phyloP scores from a whole-genome alignment of 2,113 vertebrate genomes.

The Calidris pugnax region DNA sequence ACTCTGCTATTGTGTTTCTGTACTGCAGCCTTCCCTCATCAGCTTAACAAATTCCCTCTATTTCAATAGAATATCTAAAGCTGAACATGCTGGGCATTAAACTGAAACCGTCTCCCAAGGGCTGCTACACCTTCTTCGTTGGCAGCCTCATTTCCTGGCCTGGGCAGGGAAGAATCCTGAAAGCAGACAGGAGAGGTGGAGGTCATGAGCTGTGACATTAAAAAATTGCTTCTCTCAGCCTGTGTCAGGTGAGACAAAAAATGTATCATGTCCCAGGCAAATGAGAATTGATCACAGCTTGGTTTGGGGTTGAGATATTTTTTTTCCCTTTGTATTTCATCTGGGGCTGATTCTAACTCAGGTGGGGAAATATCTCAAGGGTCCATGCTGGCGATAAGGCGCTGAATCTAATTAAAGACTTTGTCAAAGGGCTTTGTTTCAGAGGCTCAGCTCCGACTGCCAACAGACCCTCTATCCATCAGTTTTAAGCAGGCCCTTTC shows the following conservation, averaged over 20 bases:
- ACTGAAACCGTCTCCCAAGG: conserved; percentile 27
- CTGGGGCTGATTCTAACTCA: neutral
- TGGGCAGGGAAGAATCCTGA: neutral
- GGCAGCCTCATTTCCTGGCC: neutral
- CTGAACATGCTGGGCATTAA: conserved; percentile 51
- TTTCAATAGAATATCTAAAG: conserved; percentile 57
- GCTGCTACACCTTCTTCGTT: neutral
- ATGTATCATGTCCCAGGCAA: neutral
- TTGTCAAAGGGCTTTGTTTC: conserved; percentile 37
- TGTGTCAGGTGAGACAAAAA: conserved; percentile 44
- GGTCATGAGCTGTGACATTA: conserved; percentile 58
- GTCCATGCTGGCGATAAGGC: neutral
- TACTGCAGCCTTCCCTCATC: conserved; percentile 67
- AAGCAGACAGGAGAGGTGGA: neutral
- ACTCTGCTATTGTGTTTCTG: conserved; percentile 66
- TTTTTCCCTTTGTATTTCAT: neutral
- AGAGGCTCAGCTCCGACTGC: neutral
- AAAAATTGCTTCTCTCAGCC: conserved; percentile 39
- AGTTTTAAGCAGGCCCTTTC: neutral
- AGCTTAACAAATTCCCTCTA: conserved; percentile 64
- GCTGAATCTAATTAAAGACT: conserved; percentile 17
- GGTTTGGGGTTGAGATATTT: neutral
- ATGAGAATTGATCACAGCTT: conserved; percentile 46
- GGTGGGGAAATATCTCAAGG: neutral
- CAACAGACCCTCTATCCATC: neutral